Base-by-base conservation (phyloP, 2,797 vertebrate genomes). In the Eupleurogrammus muticus region DNA sequence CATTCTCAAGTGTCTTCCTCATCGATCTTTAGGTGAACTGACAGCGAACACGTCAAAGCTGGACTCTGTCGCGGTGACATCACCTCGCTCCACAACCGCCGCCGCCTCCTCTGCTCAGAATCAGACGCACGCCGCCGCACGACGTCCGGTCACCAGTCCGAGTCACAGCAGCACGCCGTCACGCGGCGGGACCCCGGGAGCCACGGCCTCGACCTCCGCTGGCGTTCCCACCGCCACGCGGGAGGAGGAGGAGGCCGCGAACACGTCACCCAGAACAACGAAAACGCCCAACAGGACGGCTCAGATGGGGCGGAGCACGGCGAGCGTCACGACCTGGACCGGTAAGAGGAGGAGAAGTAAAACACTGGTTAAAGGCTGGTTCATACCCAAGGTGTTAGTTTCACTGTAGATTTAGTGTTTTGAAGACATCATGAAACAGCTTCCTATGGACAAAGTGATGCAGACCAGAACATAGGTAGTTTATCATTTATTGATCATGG, bases 261-360 rank as follows among this genome's bases (percentile, higher is more conserved):
- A 60, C 49, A 20, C 28, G 6, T 46, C 80, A 47, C 42, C 57
- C 32, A 84, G 50, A 61, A 46, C 47, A 28, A 54, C 74, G 28
- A 66, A 60, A 50, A 72, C 35, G 23, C 67, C 59, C 47, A 79
- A 70, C 24, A 83, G 75, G 76, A 71, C 75, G 11, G 38, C 61
- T 48, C 68, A 69, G 23, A 46, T 14, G 36, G 79, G 77, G 77
- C 77, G 34, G 56, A 81, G 70, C 13, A 32, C 66, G 61, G 28
- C 69, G 9, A 81, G 51, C 32, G 75, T 90, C 34, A 85, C 81
- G 12, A 70, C 74, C 51, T 82, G 56, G 38, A 80, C 79, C 79
- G 94, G 94, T 95, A 89, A 74, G 79, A 82, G 56, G 63, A 46
- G 35, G 63, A 21, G 23, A 77, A 20, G 56, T 82, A 62, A n/a